phyloP scores from a whole-genome alignment of 2,113 vertebrate genomes.

The Rattus rattus region DNA sequence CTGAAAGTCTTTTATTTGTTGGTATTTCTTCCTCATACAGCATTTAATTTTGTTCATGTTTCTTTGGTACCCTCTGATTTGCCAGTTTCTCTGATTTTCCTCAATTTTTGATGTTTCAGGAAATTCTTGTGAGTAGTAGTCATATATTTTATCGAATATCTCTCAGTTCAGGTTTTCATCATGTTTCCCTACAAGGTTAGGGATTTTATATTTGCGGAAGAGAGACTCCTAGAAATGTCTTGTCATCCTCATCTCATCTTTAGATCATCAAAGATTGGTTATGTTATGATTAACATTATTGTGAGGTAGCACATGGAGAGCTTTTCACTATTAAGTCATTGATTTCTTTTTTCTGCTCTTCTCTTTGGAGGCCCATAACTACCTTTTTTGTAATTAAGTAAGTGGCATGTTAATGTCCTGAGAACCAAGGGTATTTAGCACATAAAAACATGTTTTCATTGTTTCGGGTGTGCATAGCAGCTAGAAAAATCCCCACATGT shows the following conservation, averaged over 20 bases:
- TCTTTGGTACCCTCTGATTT: neutral
- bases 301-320: neutral
- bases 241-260: neutral
- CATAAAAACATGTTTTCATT: neutral
- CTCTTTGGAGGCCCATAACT: neutral
- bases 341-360: neutral
- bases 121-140: neutral
- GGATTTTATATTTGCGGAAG: neutral
- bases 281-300: neutral
- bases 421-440: neutral
- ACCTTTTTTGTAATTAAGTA: neutral
- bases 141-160: neutral
- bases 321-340: too few species aligned
- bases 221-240: neutral
- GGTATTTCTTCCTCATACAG: neutral
- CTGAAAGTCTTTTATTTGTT: neutral
- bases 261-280: neutral
- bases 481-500: accelerated
- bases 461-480: accelerated
- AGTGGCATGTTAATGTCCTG: neutral
- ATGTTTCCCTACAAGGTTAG: neutral
- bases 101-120: neutral
- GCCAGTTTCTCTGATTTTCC: neutral
- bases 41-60: neutral
- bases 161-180: neutral